Percentiles rank a stretch among this genome's conserved stretches.
Evolutionary conservation across 2,113 vertebrate genomes (phyloP).

Genomic region (Lipophrys pholis): DNA sequence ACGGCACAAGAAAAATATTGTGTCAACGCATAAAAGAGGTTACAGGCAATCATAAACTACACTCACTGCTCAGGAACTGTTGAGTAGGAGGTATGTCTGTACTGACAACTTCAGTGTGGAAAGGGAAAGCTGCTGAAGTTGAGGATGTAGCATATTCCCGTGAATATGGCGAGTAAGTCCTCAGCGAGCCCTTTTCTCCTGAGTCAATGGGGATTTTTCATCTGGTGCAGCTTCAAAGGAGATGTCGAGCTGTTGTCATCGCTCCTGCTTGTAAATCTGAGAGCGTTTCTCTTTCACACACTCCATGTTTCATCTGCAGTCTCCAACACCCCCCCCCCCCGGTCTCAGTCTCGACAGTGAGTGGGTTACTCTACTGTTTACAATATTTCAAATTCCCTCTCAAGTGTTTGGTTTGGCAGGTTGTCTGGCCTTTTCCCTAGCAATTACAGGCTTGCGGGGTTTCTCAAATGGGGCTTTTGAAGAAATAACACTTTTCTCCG

Average conservation of each 20-base stretch:
- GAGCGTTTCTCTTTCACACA: slow-evolving; percentile 67
- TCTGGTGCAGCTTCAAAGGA: slow-evolving; percentile 58
- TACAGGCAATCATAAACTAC: slow-evolving; percentile 72
- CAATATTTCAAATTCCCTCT: slow-evolving; percentile 84
- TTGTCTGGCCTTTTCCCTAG: slow-evolving; percentile 75
- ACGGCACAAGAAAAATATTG: slow-evolving; percentile 81
- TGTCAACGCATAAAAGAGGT: slow-evolving; percentile 77
- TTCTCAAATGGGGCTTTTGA: slow-evolving; percentile 85
- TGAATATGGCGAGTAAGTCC: slow-evolving; percentile 7
- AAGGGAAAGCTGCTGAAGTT: slow-evolving; percentile 37
- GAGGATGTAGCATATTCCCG: background rate
- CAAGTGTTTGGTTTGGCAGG: slow-evolving; percentile 84
- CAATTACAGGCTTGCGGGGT: slow-evolving; percentile 82
- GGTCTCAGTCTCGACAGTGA: slow-evolving; percentile 66
- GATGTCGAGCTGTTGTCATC: slow-evolving; percentile 50
- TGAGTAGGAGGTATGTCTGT: slow-evolving; percentile 21
- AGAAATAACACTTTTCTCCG: slow-evolving; percentile 82
- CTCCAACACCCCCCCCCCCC: slow-evolving; percentile 22
- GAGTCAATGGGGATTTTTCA: slow-evolving; percentile 6
- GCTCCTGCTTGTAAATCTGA: slow-evolving; percentile 59
- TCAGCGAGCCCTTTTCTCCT: background rate
- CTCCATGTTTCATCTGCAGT: slow-evolving; percentile 57
- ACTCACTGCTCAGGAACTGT: slow-evolving; percentile 37
- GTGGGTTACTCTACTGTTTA: slow-evolving; percentile 83
- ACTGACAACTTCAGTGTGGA: slow-evolving; percentile 30